Base-by-base conservation (phyloP, 1,140 invertebrate species). In the Papilio aristodemus region DNA sequence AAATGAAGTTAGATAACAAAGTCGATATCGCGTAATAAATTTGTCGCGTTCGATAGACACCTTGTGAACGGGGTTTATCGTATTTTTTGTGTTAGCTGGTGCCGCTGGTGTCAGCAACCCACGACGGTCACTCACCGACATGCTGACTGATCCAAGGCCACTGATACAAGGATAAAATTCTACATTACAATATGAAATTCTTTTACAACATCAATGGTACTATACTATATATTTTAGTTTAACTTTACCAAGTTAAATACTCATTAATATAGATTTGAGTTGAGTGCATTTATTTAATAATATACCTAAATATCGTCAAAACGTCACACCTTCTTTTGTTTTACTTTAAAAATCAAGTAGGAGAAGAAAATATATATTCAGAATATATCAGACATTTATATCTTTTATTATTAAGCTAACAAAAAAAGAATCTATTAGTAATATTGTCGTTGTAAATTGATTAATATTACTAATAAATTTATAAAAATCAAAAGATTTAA, bases 51-150 rank as follows among this genome's bases (percentile, higher is more conserved):
- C 27, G 14, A 25, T 64, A 64, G n/a, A 14, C 17, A 43, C 37
- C 25, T 43, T 64, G 38, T 14, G 14, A 25, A 64, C 39, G 25
- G 39, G 39, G 62, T 64, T 64, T 43, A 64, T 64, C 62, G 37
- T 64, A 27, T 64, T 64, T 64, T 64, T 64, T 64, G 39, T 43
- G 22, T 11, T 7, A 27, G 62, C 43, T 68, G 19, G 25, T 39
- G 17, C 67, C 46, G 17, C 8, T 58, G 54, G 69, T 78, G 78
- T 83, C 76, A 79, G 79, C 80, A 83, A 83, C 80, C 78, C 70
- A 39, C 68, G 54, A 67, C 71, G 79, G 80, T 84, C 76, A 81
- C 67, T 84, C 77, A 82, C 82, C 80, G 76, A 43, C 43, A 74
- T 74, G 78, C 78, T 67, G 69, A 67, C 63, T 73, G 71, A 17